A percentile compares a stretch with the other conserved stretches of the same genome.
phyloP scores from a whole-genome alignment of 2,113 vertebrate genomes.

The Indri indri region DNA sequence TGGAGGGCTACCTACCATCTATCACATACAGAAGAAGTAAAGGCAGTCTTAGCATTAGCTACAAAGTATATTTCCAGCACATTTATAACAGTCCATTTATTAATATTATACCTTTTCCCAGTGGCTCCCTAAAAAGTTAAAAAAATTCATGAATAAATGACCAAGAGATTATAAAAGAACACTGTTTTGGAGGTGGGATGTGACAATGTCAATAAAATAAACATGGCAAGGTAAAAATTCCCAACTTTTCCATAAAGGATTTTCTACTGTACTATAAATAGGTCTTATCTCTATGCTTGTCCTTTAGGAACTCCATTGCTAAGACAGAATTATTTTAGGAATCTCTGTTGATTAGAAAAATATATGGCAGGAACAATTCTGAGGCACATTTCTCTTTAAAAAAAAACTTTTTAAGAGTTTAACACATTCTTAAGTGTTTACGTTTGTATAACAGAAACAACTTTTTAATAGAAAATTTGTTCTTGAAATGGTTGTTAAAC shows the following conservation, averaged over 20 bases:
- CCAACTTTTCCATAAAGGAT: conserved; percentile 58
- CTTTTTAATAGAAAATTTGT: background rate
- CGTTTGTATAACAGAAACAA: background rate
- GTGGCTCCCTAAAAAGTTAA: background rate
- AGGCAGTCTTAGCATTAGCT: background rate
- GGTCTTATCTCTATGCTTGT: conserved; percentile 70
- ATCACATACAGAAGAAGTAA: background rate
- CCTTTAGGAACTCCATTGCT: conserved; percentile 67
- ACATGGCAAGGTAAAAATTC: background rate
- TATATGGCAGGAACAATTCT: conserved; percentile 47
- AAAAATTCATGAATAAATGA: background rate
- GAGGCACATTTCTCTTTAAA: background rate
- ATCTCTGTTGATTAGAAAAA: conserved; percentile 78
- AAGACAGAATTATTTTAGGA: conserved; percentile 67
- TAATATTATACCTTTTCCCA: background rate
- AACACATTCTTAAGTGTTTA: conserved; percentile 30
- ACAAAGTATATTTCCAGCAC: background rate
- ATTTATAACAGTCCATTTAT: background rate
- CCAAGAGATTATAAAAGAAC: background rate
- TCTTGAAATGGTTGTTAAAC: conserved; percentile 39
- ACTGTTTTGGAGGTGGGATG: background rate
- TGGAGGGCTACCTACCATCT: background rate
- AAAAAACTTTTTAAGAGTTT: background rate
- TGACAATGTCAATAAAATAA: background rate
- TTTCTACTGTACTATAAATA: conserved; percentile 76